Evolutionary conservation across 1,140 invertebrate species (phyloP).

Genomic region (Samia ricini): DNA sequence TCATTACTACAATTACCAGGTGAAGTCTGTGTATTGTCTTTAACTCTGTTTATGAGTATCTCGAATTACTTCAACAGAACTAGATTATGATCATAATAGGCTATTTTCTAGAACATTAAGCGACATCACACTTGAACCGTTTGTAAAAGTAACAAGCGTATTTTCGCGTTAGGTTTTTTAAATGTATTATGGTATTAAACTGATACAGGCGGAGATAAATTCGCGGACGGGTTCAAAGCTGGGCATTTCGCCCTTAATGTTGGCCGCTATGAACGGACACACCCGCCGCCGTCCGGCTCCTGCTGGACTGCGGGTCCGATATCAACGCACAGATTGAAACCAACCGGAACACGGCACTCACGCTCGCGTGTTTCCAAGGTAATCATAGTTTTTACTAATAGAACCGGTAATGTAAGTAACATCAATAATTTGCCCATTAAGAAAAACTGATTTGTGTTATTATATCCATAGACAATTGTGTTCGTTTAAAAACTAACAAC

Average conservation of each 20-base stretch:
- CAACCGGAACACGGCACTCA: conserved; percentile 98
- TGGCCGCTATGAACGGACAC: conserved; percentile 99
- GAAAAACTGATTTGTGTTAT: not conserved
- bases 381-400: not conserved
- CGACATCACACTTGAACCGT: no score
- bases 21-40: no score
- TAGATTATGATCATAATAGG: no score
- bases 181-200: no score
- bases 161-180: no score
- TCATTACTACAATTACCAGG: no score
- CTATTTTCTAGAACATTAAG: no score
- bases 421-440: not conserved
- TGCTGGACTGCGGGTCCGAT: conserved; percentile 98
- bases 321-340: conserved; percentile 99
- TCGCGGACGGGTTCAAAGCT: conserved; percentile 97
- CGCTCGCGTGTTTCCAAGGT: conserved; percentile 99
- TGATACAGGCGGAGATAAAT: conserved; percentile 94
- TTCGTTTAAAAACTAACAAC: no score
- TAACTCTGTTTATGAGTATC: no score
- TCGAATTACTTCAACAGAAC: no score
- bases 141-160: no score
- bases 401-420: not conserved
- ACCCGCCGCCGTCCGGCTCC: conserved; percentile 92
- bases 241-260: conserved; percentile 98
- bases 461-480: no score